Evolutionary conservation across 2,888 invertebrate genomes (phyloP), one percentile per base, ranked within the genome.

Genomic region (Pristionchus arcanus): DNA sequence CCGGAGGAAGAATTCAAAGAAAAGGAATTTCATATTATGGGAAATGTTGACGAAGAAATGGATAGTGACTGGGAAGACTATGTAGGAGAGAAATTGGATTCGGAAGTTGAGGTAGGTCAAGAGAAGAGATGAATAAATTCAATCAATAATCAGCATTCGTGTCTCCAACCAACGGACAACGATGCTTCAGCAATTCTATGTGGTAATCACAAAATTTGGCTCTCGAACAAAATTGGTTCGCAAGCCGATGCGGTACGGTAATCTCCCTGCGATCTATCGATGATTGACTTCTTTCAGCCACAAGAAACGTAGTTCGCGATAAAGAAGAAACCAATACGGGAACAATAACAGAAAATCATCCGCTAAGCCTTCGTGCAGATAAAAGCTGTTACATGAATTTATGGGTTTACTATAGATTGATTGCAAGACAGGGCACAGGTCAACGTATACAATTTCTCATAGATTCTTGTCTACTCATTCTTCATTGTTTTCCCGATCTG

Each of bases 1-100:
- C 7, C 63, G 25, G 63, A 63, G 25, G 11, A 63, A 0, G 63
- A 63, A 1, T 63, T 63, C n/a, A n/a, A n/a, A 7, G 11, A n/a
- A 2, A 11, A n/a, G 25, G 19, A 55, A 1, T 16, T 5, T 4
- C 19, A 55, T 1, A 49, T 49, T 16, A 16, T 53, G 81, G 81
- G 81, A 42, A 81, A 81, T 81, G 81, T 81, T 13, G 81, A 81
- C 16, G 81, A 49, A 19, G 81, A 81, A 5, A 81, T 81, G 81
- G 49, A 49, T 21, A 81, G n/a, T 15, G 49, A 81, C 2, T 81
- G 42, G 42, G 49, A 81, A 34, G 11, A 49, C 4, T 81, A 81
- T 49, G 2, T 81, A 15, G 81, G 81, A 81, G 81, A 81, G 2
- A 4, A 13, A 81, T 7, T 81, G 81, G 81, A 81, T 2, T 15